Conservation (phyloP, 2,797 vertebrate genomes). For the Coracias cyanogaster region DNA sequence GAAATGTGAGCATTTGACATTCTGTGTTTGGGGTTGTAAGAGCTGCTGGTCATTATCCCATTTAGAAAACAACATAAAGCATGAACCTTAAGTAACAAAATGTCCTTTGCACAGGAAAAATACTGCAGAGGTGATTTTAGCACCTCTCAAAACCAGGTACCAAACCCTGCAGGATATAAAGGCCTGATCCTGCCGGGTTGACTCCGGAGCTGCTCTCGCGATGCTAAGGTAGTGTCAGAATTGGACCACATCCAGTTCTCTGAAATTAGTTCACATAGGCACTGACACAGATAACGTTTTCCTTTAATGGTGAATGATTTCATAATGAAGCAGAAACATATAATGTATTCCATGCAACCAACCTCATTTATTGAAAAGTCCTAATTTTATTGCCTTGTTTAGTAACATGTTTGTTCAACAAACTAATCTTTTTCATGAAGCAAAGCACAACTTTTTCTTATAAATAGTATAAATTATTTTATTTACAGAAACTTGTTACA, state of each 20-base stretch:
- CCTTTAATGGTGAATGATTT: slow-evolving; percentile 50
- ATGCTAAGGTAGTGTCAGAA: not conserved
- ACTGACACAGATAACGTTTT: not conserved
- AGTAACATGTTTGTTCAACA: slow-evolving; percentile 83
- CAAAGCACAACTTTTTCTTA: slow-evolving; percentile 93
- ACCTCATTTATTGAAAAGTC: slow-evolving; percentile 82
- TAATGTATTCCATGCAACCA: slow-evolving; percentile 78
- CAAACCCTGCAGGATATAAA: accelerated
- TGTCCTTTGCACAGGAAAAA: not conserved
- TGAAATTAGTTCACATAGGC: slow-evolving; percentile 62
- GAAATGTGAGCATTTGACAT: accelerated
- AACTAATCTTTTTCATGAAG: slow-evolving; percentile 84
- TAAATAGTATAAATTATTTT: slow-evolving; percentile 99
- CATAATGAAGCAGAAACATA: slow-evolving; percentile 76
- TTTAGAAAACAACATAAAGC: not conserved
- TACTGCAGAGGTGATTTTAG: not conserved
- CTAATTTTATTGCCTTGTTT: slow-evolving; percentile 83
- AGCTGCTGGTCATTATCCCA: not conserved
- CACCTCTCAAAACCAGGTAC: not conserved
- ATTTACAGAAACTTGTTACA: slow-evolving; percentile 99
- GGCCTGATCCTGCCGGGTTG: accelerated
- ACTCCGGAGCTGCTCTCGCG: accelerated
- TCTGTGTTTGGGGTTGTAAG: not conserved
- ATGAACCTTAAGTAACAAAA: not conserved
- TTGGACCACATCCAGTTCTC: slow-evolving; percentile 10